Evolutionary conservation across 2,797 vertebrate species (phyloP).

Genomic region (Acestrorhynchus altus): DNA sequence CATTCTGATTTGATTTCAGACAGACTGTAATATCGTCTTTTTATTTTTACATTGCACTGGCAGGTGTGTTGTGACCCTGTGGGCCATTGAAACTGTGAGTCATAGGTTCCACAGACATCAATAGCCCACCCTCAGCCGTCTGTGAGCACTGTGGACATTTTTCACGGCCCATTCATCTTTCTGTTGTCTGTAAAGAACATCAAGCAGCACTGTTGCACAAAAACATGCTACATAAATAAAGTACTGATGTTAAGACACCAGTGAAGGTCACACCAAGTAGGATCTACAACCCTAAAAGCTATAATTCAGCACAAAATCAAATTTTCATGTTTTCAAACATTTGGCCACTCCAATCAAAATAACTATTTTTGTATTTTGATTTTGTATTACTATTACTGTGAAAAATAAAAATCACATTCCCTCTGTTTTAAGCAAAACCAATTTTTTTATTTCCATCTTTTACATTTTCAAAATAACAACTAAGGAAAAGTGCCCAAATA

Average conservation of each 20-base stretch:
- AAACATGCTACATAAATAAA: conserved; percentile 40
- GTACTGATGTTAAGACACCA: not conserved
- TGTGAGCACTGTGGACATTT: not conserved
- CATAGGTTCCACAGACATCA: not conserved
- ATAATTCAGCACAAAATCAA: not conserved
- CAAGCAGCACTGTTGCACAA: not conserved
- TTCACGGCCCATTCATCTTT: not conserved
- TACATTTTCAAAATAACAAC: too few relatives aligned
- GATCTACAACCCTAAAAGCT: not conserved
- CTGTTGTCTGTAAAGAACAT: conserved; percentile 45
- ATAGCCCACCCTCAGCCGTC: not conserved
- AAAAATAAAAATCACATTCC: too few relatives aligned
- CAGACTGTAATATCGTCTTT: too few relatives aligned
- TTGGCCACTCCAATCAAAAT: too few relatives aligned
- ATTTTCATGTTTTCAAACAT: not conserved
- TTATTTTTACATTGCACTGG: not conserved
- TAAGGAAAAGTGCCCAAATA: too few relatives aligned
- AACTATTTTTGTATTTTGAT: too few relatives aligned
- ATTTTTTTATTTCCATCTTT: too few relatives aligned
- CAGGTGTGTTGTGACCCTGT: not conserved
- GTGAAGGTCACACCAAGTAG: conserved; percentile 21
- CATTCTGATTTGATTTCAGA: too few relatives aligned
- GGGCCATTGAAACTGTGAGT: not conserved
- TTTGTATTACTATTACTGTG: too few relatives aligned
- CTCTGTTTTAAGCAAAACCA: too few relatives aligned